Conservation (phyloP, 2,888 invertebrate species). For the Hermodice carunculata region DNA sequence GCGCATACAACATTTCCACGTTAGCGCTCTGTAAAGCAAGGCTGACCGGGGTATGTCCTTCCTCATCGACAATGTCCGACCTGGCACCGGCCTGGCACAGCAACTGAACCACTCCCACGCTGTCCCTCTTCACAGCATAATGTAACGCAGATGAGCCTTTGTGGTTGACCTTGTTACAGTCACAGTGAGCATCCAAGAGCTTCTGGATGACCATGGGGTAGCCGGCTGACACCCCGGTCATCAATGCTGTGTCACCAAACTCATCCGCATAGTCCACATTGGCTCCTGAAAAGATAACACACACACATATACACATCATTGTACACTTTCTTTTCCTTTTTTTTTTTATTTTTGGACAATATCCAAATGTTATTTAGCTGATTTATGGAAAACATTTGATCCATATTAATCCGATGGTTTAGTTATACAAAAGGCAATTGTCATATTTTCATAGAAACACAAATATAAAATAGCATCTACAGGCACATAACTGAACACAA, state of each 20-base stretch:
- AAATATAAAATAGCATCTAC: too few relatives aligned
- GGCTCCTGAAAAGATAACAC: conserved; percentile 6
- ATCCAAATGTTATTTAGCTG: too few relatives aligned
- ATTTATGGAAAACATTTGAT: too few relatives aligned
- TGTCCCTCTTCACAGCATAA: conserved; percentile 9
- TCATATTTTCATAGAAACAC: too few relatives aligned
- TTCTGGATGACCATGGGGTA: conserved; percentile 8
- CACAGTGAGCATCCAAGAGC: conserved; percentile 1
- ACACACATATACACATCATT: too few relatives aligned
- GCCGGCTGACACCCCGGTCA: conserved; percentile 14
- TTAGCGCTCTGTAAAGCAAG: conserved; percentile 3
- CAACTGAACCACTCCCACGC: conserved; percentile 2
- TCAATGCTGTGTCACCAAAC: conserved; percentile 19
- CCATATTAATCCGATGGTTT: too few relatives aligned
- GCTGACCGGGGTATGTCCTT: not conserved
- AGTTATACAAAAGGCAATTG: too few relatives aligned
- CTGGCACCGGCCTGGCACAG: not conserved
- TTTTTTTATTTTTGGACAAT: too few relatives aligned
- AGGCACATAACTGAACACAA: too few relatives aligned
- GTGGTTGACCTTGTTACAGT: conserved; percentile 7
- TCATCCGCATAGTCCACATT: conserved; percentile 14
- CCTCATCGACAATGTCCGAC: not conserved
- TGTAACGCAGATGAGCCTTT: conserved; percentile 11
- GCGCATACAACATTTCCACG: not conserved
- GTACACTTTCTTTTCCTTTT: too few relatives aligned